These are phyloP conservation scores for Sardinella longiceps DNA, from an alignment of 2,797 vertebrate genomes.

Conservation along the genomic window DNA sequence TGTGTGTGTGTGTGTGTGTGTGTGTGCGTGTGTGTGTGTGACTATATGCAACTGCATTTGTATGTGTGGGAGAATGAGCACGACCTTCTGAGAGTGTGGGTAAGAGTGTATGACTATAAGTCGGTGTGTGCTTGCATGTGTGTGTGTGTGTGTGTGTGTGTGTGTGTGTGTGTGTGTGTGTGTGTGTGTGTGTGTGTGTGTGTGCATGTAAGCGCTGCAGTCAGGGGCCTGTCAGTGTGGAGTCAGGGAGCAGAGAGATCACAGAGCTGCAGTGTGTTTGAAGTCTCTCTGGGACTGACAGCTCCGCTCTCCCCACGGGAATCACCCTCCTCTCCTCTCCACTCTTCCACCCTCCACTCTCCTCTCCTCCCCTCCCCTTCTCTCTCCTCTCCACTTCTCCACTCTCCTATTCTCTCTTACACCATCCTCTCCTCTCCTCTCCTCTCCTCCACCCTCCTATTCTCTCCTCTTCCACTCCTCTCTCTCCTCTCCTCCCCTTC, in stretches of 20 bases:
- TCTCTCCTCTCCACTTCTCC: conserved; percentile 54
- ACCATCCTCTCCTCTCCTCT: not conserved
- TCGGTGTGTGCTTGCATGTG: conserved; percentile 20
- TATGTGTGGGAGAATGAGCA: not conserved
- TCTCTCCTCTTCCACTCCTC: conserved; percentile 21
- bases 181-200: conserved; percentile 44
- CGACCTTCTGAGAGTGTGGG: conserved; percentile 15
- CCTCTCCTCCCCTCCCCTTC: conserved; percentile 57
- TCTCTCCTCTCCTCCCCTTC: not conserved
- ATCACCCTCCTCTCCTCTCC: conserved; percentile 56
- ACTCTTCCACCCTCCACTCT: conserved; percentile 52
- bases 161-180: conserved; percentile 43
- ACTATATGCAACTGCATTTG: conserved; percentile 41
- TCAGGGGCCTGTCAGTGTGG: conserved; percentile 76
- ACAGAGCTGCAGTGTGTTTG: conserved; percentile 75
- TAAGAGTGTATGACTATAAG: conserved; percentile 27
- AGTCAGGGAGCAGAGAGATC: conserved; percentile 76
- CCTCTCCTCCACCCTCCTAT: conserved; percentile 35
- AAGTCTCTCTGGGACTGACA: conserved; percentile 83
- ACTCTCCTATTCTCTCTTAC: conserved; percentile 49
- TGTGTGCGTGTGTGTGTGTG: conserved; percentile 55
- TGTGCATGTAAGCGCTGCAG: conserved; percentile 69
- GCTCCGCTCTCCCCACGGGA: conserved; percentile 71
- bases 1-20: conserved; percentile 64
- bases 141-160: conserved; percentile 23